Conservation (phyloP, 2,797 vertebrate genomes). For the Microctenopoma lineatum region DNA sequence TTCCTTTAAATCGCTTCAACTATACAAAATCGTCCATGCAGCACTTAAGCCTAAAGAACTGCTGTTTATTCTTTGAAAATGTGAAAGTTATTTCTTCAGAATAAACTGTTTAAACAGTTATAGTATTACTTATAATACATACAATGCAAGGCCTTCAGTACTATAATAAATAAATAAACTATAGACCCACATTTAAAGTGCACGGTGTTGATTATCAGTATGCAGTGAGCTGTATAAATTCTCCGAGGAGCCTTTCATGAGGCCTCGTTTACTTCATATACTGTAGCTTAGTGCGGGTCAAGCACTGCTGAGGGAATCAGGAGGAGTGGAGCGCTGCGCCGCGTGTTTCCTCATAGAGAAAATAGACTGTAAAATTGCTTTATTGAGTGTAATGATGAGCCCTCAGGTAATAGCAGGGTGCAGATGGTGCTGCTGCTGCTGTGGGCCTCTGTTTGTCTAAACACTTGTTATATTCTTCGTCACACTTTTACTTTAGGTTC, state of each 20-base stretch:
- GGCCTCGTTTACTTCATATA: slow-evolving; percentile 67
- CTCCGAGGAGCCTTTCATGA: slow-evolving; percentile 75
- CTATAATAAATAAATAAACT: slow-evolving; percentile 41
- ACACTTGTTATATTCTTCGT: slow-evolving; percentile 35
- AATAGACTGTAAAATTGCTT: slow-evolving; percentile 83
- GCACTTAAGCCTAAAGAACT: not conserved
- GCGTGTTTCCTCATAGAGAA: slow-evolving; percentile 67
- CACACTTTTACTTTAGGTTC: slow-evolving; percentile 33
- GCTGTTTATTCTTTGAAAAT: not conserved
- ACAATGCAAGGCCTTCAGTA: not conserved
- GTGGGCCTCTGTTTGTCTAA: slow-evolving; percentile 57
- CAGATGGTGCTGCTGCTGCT: slow-evolving; percentile 38
- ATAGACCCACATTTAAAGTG: slow-evolving; percentile 74
- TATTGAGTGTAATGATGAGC: slow-evolving; percentile 82
- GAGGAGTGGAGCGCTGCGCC: slow-evolving; percentile 51
- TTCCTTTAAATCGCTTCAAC: not conserved
- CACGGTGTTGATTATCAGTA: slow-evolving; percentile 76
- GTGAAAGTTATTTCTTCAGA: too few species aligned
- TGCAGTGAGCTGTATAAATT: slow-evolving; percentile 72
- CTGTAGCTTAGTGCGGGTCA: slow-evolving; percentile 71
- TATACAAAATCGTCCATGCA: not conserved
- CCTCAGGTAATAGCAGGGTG: slow-evolving; percentile 66
- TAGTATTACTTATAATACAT: slow-evolving; percentile 12
- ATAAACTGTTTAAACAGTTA: not conserved
- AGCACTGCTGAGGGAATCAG: slow-evolving; percentile 71